A percentile compares a stretch with the other conserved stretches of the same genome.
phyloP scores from a whole-genome alignment of 2,797 vertebrate genomes.

The Poeciliopsis paucimaculata region DNA sequence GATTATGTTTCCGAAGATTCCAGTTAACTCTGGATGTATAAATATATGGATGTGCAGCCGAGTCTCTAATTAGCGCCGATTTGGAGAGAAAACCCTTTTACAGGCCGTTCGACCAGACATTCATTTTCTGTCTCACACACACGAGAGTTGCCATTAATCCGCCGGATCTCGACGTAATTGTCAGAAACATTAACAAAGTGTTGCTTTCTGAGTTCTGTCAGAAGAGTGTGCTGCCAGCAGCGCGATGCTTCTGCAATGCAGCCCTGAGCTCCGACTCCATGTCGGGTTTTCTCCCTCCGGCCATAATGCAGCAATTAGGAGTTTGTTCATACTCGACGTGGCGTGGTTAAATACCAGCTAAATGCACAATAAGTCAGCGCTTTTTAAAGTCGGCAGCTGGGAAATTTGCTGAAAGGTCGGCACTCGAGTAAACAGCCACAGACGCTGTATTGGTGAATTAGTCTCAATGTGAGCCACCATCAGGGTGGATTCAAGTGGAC shows the following conservation, averaged over 20 bases:
- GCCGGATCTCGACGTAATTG: neutral
- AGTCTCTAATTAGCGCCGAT: neutral
- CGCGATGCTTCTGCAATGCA: neutral
- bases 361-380: conserved; percentile 51
- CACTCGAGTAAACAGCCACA: conserved; percentile 38
- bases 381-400: conserved; percentile 33
- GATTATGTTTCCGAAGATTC: neutral
- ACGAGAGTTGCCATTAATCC: neutral
- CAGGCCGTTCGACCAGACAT: neutral
- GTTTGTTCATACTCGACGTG: conserved; percentile 44
- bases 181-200: too few species aligned
- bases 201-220: neutral
- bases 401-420: conserved; percentile 42
- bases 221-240: conserved; percentile 3
- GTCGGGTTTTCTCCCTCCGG: conserved; percentile 15
- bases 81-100: neutral
- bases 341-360: conserved; percentile 51
- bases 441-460: neutral
- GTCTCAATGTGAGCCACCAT: neutral
- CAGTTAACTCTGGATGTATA: neutral
- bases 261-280: conserved; percentile 9
- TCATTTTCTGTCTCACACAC: neutral
- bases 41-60: neutral
- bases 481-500: neutral
- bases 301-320: conserved; percentile 49